Evolutionary conservation across 2,888 invertebrate genomes (phyloP), one percentile per base, ranked within the genome.

Genomic region (Schrankia costaestrigalis): DNA sequence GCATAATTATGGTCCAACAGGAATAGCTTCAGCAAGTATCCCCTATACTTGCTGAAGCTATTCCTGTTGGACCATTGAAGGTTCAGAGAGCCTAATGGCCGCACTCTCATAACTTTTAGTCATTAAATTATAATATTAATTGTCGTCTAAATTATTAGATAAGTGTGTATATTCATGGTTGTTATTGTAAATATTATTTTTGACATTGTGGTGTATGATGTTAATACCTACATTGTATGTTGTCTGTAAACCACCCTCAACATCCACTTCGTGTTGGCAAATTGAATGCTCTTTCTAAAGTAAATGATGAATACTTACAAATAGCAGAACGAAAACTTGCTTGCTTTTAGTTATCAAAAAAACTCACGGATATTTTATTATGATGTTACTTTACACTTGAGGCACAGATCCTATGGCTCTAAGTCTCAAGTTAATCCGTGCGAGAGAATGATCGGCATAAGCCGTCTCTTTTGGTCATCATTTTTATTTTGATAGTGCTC

Each of bases 241-340:
- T 29, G 19, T 10, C 9, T 28, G n/a, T 35, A 21, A 26, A 12
- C 15, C 19, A 26, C 29, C 60, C 70, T 71, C 67, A 63, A 51
- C 39, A 55, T 61, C 37, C 41, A 57, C 57, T 65, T 70, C 68
- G 62, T 74, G 70, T 75, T 76, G 75, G 73, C 71, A 74, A 76
- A 74, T 69, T 47, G 36, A 41, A 48, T 43, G 59, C 55, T 67
- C 48, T 60, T 47, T 56, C 26, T 57, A 21, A 63, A 63, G 63
- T 68, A 66, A 68, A 68, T 63, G 60, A 45, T 63, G 61, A 57
- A 59, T 38, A 41, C 17, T 18, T 36, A 33, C 31, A 37, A 41
- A 43, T 46, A 46, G 39, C 29, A 41, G 26, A 44, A n/a, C n/a
- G n/a, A n/a, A n/a, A n/a, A 44, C 41, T 31, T 36, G 41, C 40